These are phyloP conservation scores for Melitaea athalia DNA, from an alignment of 2,888 invertebrate genomes.

Conservation along the genomic window DNA sequence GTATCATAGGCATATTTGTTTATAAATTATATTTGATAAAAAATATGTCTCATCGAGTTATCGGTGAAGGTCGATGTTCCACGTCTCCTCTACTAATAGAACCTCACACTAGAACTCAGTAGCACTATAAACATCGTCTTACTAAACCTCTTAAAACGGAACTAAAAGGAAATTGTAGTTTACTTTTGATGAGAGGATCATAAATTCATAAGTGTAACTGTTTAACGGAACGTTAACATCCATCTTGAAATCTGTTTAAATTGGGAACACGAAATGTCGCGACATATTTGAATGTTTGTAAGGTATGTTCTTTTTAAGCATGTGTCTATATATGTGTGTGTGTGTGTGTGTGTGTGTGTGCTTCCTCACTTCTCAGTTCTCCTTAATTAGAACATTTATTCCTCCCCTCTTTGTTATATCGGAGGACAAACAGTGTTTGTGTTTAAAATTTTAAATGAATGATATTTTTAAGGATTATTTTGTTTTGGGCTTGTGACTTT, in stretches of 20 bases:
- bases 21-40: no score
- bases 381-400: conserved; percentile 33
- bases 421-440: no score
- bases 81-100: no score
- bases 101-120: neutral
- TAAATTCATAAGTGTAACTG: neutral
- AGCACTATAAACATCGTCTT: no score
- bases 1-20: no score
- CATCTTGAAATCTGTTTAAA: conserved; percentile 30
- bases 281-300: conserved; percentile 23
- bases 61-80: no score
- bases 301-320: neutral
- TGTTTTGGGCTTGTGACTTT: neutral
- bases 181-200: neutral
- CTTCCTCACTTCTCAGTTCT: conserved; percentile 6
- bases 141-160: neutral
- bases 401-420: conserved; percentile 13
- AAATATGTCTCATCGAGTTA: no score
- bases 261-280: conserved; percentile 32
- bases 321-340: no score
- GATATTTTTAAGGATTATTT: no score
- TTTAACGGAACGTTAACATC: conserved; percentile 3
- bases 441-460: no score
- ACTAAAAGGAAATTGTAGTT: neutral
- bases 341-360: no score